Evolutionary conservation across 2,888 invertebrate genomes (phyloP).

Genomic region (Acrobasis suavella): DNA sequence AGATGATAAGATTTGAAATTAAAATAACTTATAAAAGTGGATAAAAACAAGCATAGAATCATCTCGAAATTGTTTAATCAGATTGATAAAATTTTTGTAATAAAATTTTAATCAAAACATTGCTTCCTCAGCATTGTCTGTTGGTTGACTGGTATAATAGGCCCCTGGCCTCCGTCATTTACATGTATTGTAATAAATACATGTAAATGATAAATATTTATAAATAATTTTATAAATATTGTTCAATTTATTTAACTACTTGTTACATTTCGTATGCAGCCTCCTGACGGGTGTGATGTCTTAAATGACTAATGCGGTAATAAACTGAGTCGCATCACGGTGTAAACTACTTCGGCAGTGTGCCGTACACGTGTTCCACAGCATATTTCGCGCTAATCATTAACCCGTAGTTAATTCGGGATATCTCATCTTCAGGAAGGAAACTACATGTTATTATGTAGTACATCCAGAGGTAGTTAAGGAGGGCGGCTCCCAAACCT

Average conservation of each 20-base stretch:
- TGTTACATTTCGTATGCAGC: not conserved
- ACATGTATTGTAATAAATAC: too few species aligned
- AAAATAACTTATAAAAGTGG: too few species aligned
- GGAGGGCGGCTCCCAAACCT: conserved; percentile 44
- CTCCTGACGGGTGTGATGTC: not conserved
- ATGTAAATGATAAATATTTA: too few species aligned
- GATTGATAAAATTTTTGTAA: too few species aligned
- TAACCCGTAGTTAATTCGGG: conserved; percentile 26
- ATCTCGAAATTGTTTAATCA: too few species aligned
- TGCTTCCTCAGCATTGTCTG: too few species aligned
- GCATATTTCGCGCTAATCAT: conserved; percentile 22
- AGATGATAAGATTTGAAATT: too few species aligned
- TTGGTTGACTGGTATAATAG: too few species aligned
- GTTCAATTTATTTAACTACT: not conserved
- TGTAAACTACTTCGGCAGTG: conserved; percentile 23
- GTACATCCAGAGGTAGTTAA: conserved; percentile 31
- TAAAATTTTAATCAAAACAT: too few species aligned
- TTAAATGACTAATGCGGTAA: conserved; percentile 19
- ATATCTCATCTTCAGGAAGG: conserved; percentile 30
- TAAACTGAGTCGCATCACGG: conserved; percentile 14
- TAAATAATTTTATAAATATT: too few species aligned
- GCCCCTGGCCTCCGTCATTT: too few species aligned
- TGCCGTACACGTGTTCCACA: conserved; percentile 19
- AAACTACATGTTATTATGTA: conserved; percentile 30
- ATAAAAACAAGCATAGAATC: too few species aligned